Percentiles rank a stretch among this genome's conserved stretches.
These are phyloP conservation scores for Sula dactylatra DNA, from an alignment of 2,113 vertebrate species.

Conservation along the genomic window DNA sequence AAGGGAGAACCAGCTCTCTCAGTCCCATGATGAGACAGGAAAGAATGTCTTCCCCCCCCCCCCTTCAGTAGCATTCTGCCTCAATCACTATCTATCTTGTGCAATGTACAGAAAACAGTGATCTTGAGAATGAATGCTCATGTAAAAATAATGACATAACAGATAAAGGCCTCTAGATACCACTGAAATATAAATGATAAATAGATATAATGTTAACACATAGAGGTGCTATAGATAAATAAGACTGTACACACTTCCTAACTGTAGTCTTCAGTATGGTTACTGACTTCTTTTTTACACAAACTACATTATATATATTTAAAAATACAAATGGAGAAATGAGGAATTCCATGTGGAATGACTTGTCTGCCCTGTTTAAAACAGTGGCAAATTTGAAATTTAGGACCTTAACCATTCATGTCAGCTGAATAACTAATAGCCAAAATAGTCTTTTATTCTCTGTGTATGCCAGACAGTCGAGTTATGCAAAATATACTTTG, in stretches of 20 bases:
- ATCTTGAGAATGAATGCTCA: neutral
- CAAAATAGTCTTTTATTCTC: neutral
- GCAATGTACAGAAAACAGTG: neutral
- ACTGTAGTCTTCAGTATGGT: neutral
- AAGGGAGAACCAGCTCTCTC: neutral
- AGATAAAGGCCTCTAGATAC: neutral
- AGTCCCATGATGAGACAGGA: neutral
- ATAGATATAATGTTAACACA: neutral
- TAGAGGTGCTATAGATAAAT: neutral
- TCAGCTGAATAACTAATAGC: neutral
- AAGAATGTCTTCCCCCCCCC: neutral
- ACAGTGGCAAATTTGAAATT: neutral
- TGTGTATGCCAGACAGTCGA: neutral
- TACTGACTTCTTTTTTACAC: neutral
- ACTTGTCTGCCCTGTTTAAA: neutral
- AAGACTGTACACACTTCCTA: neutral
- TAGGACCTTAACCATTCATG: neutral
- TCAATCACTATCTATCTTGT: neutral
- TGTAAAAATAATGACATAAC: neutral
- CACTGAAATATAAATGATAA: neutral
- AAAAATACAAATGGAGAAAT: neutral
- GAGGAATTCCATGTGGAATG: neutral
- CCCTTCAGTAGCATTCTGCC: neutral
- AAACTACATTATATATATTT: neutral
- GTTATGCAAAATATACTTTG: neutral